Evolutionary conservation across 2,113 vertebrate species (phyloP).

Genomic region (Romanogobio albipinnatus): DNA sequence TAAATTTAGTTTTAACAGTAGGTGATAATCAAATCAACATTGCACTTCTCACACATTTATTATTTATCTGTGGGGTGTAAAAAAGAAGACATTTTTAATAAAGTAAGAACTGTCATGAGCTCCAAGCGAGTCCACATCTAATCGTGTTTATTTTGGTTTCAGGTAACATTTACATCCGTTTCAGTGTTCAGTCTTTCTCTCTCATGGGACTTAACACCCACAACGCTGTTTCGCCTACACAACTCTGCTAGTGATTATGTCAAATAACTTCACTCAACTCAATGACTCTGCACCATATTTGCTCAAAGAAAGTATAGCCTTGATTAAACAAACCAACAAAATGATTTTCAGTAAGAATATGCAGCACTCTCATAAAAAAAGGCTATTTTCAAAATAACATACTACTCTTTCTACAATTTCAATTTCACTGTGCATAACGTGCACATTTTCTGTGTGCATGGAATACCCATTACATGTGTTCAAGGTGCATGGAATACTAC

Average conservation of each 20-base stretch:
- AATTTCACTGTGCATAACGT: not conserved
- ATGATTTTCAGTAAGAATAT: not conserved
- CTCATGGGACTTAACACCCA: constrained; percentile 39
- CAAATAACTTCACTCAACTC: constrained; percentile 1
- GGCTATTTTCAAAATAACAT: not conserved
- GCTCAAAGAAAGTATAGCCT: not conserved
- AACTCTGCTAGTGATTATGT: constrained; percentile 10
- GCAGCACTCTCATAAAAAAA: not conserved
- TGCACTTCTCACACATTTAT: not conserved
- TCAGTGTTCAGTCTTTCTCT: constrained; percentile 41
- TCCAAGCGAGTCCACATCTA: not conserved
- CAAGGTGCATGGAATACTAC: not conserved
- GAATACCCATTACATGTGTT: not conserved
- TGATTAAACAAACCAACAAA: constrained; percentile 22
- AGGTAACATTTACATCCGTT: constrained; percentile 14
- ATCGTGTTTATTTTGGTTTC: constrained; percentile 35
- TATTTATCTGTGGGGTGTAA: not conserved
- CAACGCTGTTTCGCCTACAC: constrained; percentile 35
- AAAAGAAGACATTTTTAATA: not conserved
- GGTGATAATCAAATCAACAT: not conserved
- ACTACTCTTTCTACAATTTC: not conserved
- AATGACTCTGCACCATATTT: not conserved
- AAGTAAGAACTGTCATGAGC: constrained; percentile 1
- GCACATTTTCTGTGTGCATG: not conserved
- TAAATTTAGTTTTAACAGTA: not conserved